A percentile compares a stretch with the other conserved stretches of the same genome.
Evolutionary conservation across 2,888 invertebrate species (phyloP).

Genomic region (Ophion ellenae): DNA sequence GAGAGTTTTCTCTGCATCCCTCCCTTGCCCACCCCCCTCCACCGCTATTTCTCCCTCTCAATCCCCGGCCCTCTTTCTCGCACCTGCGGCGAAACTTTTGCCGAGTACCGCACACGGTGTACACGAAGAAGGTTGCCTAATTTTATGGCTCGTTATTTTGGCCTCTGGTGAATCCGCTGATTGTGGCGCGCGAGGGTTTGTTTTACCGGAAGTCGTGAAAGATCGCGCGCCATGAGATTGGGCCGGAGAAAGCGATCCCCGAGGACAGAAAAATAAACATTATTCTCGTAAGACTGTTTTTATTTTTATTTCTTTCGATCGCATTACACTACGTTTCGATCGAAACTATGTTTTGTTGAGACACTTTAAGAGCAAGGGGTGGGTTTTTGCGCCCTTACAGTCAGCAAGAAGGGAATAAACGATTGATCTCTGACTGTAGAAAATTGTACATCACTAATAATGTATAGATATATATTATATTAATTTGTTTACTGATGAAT

Average conservation of each 20-base stretch:
- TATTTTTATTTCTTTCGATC: neutral
- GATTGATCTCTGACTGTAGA: neutral
- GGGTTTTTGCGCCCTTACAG: no score
- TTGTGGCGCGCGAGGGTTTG: slow-evolving; percentile 35
- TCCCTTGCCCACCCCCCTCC: neutral
- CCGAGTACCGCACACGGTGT: slow-evolving; percentile 29
- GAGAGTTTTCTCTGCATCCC: slow-evolving; percentile 13
- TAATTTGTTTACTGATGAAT: no score
- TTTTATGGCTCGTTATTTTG: slow-evolving; percentile 69
- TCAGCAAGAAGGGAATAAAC: no score
- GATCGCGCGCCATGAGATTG: neutral
- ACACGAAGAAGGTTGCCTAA: slow-evolving; percentile 56
- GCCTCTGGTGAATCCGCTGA: slow-evolving; percentile 31
- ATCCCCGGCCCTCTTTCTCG: slow-evolving; percentile 4
- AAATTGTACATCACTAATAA: neutral
- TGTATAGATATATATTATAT: no score
- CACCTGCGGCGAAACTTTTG: slow-evolving; percentile 53
- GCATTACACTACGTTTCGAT: no score
- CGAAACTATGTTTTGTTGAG: no score
- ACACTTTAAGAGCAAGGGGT: no score
- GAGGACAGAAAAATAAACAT: neutral
- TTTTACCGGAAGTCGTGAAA: slow-evolving; percentile 33
- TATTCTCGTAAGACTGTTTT: neutral
- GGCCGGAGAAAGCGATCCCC: neutral
- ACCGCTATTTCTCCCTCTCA: neutral